Evolutionary conservation across 2,797 vertebrate species (phyloP).

Genomic region (Mus caroli): DNA sequence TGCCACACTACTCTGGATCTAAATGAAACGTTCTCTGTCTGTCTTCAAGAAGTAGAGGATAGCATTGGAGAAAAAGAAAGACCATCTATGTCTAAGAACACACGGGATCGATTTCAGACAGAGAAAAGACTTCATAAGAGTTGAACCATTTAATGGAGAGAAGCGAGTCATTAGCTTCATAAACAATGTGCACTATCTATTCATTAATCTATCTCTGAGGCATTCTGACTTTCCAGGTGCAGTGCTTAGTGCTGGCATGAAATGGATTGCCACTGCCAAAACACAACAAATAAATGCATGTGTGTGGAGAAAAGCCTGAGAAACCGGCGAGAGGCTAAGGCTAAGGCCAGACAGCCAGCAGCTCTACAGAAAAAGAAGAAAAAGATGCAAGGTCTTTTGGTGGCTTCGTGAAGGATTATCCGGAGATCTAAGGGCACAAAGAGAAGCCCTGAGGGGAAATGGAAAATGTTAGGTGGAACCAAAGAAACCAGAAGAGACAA

Average conservation of each 20-base stretch:
- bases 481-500: conserved; percentile 45
- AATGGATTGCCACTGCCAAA: conserved; percentile 52
- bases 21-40: background rate
- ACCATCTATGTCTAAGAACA: conserved; percentile 1
- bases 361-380: conserved; percentile 66
- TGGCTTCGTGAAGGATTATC: conserved; percentile 78
- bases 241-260: conserved; percentile 63
- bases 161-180: conserved; percentile 60
- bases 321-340: conserved; percentile 65
- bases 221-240: conserved; percentile 73
- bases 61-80: conserved; percentile 16
- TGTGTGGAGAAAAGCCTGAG: conserved; percentile 61
- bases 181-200: conserved; percentile 33
- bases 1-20: background rate
- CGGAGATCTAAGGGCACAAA: conserved; percentile 75
- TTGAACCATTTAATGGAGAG: conserved; percentile 33
- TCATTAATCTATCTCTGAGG: conserved; percentile 71
- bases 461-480: conserved; percentile 68
- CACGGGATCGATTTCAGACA: conserved; percentile 30
- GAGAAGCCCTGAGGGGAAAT: conserved; percentile 74
- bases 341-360: conserved; percentile 58
- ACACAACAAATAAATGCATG: conserved; percentile 73
- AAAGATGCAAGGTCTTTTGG: conserved; percentile 75
- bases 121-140: conserved; percentile 49
- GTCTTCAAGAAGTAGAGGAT: background rate